phyloP scores from a whole-genome alignment of 1,140 invertebrate genomes.

The Saccostrea echinata region DNA sequence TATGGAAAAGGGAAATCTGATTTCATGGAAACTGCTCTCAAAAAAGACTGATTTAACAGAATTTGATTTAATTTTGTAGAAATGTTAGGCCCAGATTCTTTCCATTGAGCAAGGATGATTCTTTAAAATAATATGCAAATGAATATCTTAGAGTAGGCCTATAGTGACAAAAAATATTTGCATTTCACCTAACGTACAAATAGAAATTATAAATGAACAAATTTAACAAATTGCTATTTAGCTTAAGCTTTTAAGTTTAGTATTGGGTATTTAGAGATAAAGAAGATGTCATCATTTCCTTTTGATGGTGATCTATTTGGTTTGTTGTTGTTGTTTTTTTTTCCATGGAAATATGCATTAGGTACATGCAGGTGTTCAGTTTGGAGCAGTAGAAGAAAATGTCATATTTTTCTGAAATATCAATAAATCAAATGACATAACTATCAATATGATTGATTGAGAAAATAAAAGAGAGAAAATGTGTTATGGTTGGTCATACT shows the following conservation, averaged over 20 bases:
- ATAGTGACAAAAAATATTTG: too few species aligned
- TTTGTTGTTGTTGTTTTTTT: background rate
- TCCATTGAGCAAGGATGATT: background rate
- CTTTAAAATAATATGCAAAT: background rate
- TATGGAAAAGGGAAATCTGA: constrained; percentile 2
- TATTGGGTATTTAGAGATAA: background rate
- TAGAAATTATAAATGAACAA: too few species aligned
- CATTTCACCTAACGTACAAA: too few species aligned
- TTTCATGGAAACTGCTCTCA: constrained; percentile 13
- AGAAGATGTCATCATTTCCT: too few species aligned
- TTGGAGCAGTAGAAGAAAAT: background rate
- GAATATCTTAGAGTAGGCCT: background rate
- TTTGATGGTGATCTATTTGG: background rate
- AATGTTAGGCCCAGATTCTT: background rate
- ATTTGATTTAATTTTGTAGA: background rate
- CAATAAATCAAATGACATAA: constrained; percentile 28
- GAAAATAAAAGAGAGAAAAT: background rate
- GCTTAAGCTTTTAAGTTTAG: background rate
- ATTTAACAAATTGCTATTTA: too few species aligned
- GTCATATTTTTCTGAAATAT: background rate
- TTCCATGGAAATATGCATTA: background rate
- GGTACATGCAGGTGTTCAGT: background rate
- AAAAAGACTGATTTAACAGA: constrained; percentile 2
- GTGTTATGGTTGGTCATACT: background rate
- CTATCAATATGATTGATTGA: constrained; percentile 35